Evolutionary conservation across 2,113 vertebrate genomes (phyloP).

Genomic region (Steatornis caripensis): DNA sequence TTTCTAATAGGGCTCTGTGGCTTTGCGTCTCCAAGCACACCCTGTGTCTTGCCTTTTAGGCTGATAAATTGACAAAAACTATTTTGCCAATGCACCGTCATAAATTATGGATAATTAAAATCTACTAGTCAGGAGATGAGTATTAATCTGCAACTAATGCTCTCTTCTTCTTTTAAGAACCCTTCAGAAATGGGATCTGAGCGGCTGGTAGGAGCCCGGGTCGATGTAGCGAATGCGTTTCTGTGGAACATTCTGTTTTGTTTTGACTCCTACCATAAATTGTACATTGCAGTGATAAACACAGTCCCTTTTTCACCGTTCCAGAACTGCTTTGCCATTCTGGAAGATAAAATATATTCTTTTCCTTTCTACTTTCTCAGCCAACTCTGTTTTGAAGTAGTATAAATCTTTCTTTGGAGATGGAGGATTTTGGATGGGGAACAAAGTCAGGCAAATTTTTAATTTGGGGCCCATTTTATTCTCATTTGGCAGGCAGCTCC

Average conservation of each 20-base stretch:
- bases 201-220: not conserved
- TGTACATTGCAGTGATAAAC: conserved; percentile 23
- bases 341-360: conserved; percentile 19
- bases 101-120: conserved; percentile 58
- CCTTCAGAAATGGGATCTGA: conserved; percentile 51
- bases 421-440: not conserved
- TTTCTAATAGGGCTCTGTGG: not conserved
- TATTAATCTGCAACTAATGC: conserved; percentile 25
- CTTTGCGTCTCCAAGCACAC: not conserved
- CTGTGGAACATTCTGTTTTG: conserved; percentile 22
- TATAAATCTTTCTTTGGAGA: conserved; percentile 21
- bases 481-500: conserved; percentile 22
- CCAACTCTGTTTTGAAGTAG: not conserved
- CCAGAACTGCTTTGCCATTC: conserved; percentile 8
- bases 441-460: conserved; percentile 30
- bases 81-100: not conserved
- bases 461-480: not conserved
- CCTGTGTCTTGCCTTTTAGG: not conserved
- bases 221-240: conserved; percentile 28
- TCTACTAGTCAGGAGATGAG: not conserved
- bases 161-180: conserved; percentile 24
- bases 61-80: not conserved
- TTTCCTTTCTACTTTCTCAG: not conserved
- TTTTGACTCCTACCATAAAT: conserved; percentile 43
- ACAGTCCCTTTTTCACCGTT: not conserved